A percentile compares a stretch with the other conserved stretches of the same genome.
Evolutionary conservation across 2,797 vertebrate genomes (phyloP).

Genomic region (Artibeus jamaicensis): DNA sequence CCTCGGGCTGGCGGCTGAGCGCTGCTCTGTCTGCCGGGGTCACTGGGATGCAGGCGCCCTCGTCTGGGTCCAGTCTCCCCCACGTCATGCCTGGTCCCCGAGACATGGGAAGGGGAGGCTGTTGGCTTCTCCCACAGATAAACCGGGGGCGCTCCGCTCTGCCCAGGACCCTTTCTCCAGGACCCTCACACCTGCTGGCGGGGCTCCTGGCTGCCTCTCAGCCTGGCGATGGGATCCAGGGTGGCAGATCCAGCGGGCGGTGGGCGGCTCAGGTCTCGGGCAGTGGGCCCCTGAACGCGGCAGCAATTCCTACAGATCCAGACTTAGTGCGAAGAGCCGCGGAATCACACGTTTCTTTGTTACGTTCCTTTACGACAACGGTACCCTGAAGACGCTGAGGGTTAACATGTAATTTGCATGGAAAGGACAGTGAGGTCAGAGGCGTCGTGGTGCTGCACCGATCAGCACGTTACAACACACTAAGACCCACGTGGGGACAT

Average conservation of each 20-base stretch:
- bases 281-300: too few relatives aligned
- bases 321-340: background rate
- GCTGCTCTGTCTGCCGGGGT: accelerated
- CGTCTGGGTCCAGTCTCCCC: accelerated
- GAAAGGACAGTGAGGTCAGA: background rate
- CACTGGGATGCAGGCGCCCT: accelerated
- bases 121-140: accelerated
- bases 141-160: accelerated
- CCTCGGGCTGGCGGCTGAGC: accelerated
- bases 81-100: accelerated
- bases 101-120: accelerated
- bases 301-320: too few relatives aligned
- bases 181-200: accelerated
- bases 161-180: accelerated
- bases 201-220: background rate
- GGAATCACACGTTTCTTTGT: too few relatives aligned
- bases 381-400: background rate
- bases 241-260: background rate
- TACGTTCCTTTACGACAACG: accelerated
- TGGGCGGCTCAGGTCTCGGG: accelerated
- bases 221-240: accelerated
- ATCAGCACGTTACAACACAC: background rate
- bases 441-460: background rate
- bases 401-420: background rate
- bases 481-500: accelerated